A percentile compares a stretch with the other conserved stretches of the same genome.
phyloP scores from a whole-genome alignment of 2,888 invertebrate species.

The Drosophila neonasuta region DNA sequence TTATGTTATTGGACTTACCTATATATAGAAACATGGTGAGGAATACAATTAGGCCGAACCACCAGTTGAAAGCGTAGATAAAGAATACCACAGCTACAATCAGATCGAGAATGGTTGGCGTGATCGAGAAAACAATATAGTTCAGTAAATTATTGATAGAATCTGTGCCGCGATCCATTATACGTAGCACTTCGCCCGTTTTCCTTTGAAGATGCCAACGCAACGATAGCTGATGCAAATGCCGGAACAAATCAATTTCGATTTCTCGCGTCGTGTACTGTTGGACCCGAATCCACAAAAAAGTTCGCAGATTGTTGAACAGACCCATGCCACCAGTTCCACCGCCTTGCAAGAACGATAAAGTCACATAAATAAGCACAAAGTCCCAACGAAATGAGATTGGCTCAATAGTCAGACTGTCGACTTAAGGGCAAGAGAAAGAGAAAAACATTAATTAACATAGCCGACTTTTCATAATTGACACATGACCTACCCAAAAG shows the following conservation, averaged over 20 bases:
- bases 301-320: conserved; percentile 94
- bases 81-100: conserved; percentile 95
- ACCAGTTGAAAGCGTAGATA: conserved; percentile 92
- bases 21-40: conserved; percentile 96
- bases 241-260: conserved; percentile 92
- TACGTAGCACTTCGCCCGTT: conserved; percentile 97
- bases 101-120: conserved; percentile 96
- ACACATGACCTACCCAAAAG: conserved; percentile 88
- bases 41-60: conserved; percentile 98
- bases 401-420: conserved; percentile 87
- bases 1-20: conserved; percentile 85
- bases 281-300: conserved; percentile 97
- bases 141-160: conserved; percentile 97
- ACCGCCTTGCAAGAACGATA: conserved; percentile 97
- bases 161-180: conserved; percentile 98
- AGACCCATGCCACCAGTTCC: conserved; percentile 96
- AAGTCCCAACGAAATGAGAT: conserved; percentile 93
- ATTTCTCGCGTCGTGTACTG: conserved; percentile 97
- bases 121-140: conserved; percentile 95
- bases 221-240: conserved; percentile 94
- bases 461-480: neutral
- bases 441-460: conserved; percentile 11
- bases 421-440: conserved; percentile 84
- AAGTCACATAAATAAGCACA: conserved; percentile 91
- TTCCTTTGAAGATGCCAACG: conserved; percentile 97